A percentile compares a stretch with the other conserved stretches of the same genome.
Conservation (phyloP, 2,797 vertebrate species). For the Periparus ater region DNA sequence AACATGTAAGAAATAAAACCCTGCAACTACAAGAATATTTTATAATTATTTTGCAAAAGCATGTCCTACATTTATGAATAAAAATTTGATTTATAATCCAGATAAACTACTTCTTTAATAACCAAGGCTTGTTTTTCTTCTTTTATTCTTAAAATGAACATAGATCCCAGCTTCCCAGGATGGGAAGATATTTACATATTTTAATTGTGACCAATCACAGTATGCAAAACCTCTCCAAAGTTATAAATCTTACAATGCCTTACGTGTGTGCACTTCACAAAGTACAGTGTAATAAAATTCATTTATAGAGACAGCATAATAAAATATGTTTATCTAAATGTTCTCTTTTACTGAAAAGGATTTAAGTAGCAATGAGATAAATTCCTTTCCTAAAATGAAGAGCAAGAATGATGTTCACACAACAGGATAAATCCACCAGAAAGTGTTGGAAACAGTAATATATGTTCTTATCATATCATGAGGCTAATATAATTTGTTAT, state of each 20-base stretch:
- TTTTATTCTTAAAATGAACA: background rate
- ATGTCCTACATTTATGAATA: background rate
- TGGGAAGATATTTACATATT: background rate
- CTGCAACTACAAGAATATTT: background rate
- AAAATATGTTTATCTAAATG: background rate
- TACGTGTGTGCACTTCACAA: background rate
- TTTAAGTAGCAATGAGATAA: background rate
- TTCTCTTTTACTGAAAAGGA: background rate
- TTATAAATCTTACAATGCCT: background rate
- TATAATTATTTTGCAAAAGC: slow-evolving; percentile 17
- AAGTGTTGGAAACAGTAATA: slow-evolving; percentile 20
- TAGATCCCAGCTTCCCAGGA: background rate
- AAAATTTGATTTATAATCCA: slow-evolving; percentile 27
- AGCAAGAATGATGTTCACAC: background rate
- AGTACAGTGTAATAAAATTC: background rate
- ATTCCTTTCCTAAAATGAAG: background rate
- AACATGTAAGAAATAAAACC: background rate
- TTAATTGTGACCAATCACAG: background rate
- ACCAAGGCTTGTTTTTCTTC: background rate
- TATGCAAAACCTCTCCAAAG: background rate
- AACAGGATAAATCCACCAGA: background rate
- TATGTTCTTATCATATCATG: slow-evolving; percentile 12
- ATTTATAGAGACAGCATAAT: background rate
- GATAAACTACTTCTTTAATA: slow-evolving; percentile 12
- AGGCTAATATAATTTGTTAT: slow-evolving; percentile 46